These are phyloP conservation scores for Epiblema foenella DNA, from an alignment of 2,888 invertebrate species.

Conservation along the genomic window DNA sequence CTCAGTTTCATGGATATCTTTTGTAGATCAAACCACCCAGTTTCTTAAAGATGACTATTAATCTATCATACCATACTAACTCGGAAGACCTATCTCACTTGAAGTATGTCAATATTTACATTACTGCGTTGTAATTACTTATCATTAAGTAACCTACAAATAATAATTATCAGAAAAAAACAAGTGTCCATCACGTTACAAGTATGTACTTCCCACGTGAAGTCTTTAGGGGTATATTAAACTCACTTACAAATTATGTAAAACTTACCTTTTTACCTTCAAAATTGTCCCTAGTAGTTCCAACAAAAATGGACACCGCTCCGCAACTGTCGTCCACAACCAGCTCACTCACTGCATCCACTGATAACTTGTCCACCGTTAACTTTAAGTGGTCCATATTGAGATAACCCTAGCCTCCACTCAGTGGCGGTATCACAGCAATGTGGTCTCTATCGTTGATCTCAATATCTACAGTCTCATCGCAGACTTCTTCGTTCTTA, in stretches of 20 bases:
- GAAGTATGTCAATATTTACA: not conserved
- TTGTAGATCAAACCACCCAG: too few species aligned
- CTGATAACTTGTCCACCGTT: conserved; percentile 86
- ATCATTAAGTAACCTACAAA: not conserved
- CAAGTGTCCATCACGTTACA: not conserved
- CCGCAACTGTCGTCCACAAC: conserved; percentile 91
- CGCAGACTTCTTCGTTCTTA: conserved; percentile 92
- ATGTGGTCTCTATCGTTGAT: conserved; percentile 91
- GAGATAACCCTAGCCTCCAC: conserved; percentile 90
- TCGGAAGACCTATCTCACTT: not conserved
- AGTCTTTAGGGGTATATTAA: not conserved
- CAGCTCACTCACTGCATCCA: conserved; percentile 87
- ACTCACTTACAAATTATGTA: too few species aligned
- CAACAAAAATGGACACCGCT: conserved; percentile 95
- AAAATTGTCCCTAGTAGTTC: conserved; percentile 94
- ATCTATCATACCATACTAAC: too few species aligned
- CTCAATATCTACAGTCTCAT: conserved; percentile 79
- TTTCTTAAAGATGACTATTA: too few species aligned
- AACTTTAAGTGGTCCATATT: conserved; percentile 89
- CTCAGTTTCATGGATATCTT: too few species aligned
- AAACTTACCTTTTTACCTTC: conserved; percentile 88
- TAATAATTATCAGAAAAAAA: not conserved
- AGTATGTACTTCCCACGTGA: not conserved
- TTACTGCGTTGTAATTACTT: not conserved
- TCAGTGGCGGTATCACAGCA: conserved; percentile 97